Evolutionary conservation across 2,113 vertebrate genomes (phyloP).

Genomic region (Gadus macrocephalus): DNA sequence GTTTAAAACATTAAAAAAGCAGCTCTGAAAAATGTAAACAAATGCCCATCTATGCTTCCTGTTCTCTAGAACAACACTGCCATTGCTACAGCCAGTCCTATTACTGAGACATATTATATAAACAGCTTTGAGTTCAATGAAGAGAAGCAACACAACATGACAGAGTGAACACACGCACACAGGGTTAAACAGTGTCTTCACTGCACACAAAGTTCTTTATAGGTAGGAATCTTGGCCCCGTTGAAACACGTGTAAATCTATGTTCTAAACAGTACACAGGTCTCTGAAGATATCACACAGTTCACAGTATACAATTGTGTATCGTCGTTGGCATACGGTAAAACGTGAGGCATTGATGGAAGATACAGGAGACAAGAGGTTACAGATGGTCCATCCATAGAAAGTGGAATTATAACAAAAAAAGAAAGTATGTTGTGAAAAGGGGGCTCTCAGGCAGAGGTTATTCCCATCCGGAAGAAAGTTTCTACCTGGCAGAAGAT

Average conservation of each 20-base stretch:
- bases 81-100: too few species aligned
- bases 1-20: too few species aligned
- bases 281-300: slow-evolving; percentile 18
- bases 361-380: slow-evolving; percentile 1
- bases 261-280: slow-evolving; percentile 25
- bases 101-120: too few species aligned
- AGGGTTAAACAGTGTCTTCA: slow-evolving; percentile 28
- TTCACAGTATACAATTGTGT: slow-evolving; percentile 39
- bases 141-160: too few species aligned
- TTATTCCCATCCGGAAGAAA: too few species aligned
- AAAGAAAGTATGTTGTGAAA: background rate
- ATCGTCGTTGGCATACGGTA: slow-evolving; percentile 5
- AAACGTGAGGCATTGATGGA: too few species aligned
- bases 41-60: slow-evolving; percentile 3
- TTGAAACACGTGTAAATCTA: slow-evolving; percentile 33
- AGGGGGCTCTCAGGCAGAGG: too few species aligned
- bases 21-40: background rate
- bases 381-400: too few species aligned
- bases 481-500: too few species aligned
- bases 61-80: too few species aligned
- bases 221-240: slow-evolving; percentile 62
- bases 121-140: too few species aligned
- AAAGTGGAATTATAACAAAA: too few species aligned
- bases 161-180: background rate
- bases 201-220: slow-evolving; percentile 50